A percentile compares a stretch with the other conserved stretches of the same genome.
These are phyloP conservation scores for Montipora efflorescens DNA, from an alignment of 64 coral and sea anemone species.

Conservation along the genomic window DNA sequence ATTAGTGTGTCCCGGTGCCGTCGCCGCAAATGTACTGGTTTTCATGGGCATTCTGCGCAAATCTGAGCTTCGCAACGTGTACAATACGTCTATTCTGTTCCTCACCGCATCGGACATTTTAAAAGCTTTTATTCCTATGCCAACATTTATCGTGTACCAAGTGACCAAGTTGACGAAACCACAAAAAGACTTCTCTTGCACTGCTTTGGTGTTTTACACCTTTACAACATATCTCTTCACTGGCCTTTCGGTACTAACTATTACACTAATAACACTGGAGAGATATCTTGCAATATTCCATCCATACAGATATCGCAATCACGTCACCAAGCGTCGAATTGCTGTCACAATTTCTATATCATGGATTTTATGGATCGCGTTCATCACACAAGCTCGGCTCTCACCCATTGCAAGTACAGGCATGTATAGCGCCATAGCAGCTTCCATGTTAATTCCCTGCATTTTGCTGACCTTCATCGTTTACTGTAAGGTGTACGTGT, in stretches of 20 bases:
- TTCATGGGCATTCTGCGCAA: slow-evolving; percentile 82
- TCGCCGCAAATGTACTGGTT: slow-evolving; percentile 71
- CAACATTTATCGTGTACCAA: slow-evolving; percentile 71
- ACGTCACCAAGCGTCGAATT: slow-evolving; percentile 45
- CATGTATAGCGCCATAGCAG: slow-evolving; percentile 40
- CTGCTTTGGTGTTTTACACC: slow-evolving; percentile 63
- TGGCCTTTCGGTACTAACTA: slow-evolving; percentile 76
- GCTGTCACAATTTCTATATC: slow-evolving; percentile 38
- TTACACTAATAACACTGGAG: slow-evolving; percentile 75
- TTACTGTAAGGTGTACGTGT: slow-evolving; percentile 71
- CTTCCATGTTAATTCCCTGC: slow-evolving; percentile 43
- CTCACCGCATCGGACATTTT: slow-evolving; percentile 69
- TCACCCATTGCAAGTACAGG: slow-evolving; percentile 32
- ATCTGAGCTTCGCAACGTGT: slow-evolving; percentile 68
- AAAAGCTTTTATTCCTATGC: slow-evolving; percentile 48
- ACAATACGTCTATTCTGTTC: slow-evolving; percentile 85
- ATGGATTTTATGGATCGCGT: slow-evolving; percentile 68
- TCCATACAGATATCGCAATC: slow-evolving; percentile 68
- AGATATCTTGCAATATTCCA: slow-evolving; percentile 86
- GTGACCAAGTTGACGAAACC: slow-evolving; percentile 51
- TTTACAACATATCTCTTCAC: slow-evolving; percentile 64
- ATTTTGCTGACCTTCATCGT: slow-evolving; percentile 61
- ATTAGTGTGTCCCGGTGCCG: slow-evolving; percentile 57
- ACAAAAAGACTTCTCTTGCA: slow-evolving; percentile 55
- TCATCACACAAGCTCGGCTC: slow-evolving; percentile 58